Evolutionary conservation across 1,140 invertebrate genomes (phyloP), one percentile per base, ranked within the genome.

Genomic region (Drosophila pandora): DNA sequence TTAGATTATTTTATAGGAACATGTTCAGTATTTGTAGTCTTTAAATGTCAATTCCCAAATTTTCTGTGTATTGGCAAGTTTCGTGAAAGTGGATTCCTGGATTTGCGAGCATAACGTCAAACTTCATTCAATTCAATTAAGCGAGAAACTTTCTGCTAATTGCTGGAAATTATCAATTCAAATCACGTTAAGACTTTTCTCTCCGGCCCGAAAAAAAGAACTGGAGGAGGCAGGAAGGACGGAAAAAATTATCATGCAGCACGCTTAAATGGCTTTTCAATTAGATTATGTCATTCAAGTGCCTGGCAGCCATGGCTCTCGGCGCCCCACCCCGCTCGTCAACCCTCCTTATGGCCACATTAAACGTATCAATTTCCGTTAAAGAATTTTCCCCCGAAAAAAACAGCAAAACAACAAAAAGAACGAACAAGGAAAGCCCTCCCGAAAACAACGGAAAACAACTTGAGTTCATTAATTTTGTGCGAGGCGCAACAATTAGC

Each of bases 391-490:
- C 61, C 25, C 69, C 25, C 47, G 34, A 50, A 58, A 59, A 48
- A 54, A 49, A 64, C 10, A 65, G 50, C 53, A 75, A 61, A 49
- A 64, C 54, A 39, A 54, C 13, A 43, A 32, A 53, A 52, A 48
- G 39, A 43, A 43, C 56, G 56, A 56, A 53, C 30, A 55, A 47
- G 56, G 50, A 25, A 55, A 68, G 45, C 63, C 65, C 63, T 47
- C 65, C 65, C 41, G 34, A 68, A 69, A 69, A 69, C 41, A 56
- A 65, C 43, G 48, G 59, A 75, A 72, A 88, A 81, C 77, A 88
- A 88, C 75, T 88, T 88, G 79, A 82, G 82, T 87, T 87, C 82
- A 87, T 88, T 87, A 87, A 88, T 88, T 87, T 88, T 88, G 70
- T 82, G 83, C 74, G 82, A 79, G 82, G 83, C 83, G 82, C 82